phyloP scores from a whole-genome alignment of 2,888 invertebrate genomes.

The Stenchaetothrips biformis region DNA sequence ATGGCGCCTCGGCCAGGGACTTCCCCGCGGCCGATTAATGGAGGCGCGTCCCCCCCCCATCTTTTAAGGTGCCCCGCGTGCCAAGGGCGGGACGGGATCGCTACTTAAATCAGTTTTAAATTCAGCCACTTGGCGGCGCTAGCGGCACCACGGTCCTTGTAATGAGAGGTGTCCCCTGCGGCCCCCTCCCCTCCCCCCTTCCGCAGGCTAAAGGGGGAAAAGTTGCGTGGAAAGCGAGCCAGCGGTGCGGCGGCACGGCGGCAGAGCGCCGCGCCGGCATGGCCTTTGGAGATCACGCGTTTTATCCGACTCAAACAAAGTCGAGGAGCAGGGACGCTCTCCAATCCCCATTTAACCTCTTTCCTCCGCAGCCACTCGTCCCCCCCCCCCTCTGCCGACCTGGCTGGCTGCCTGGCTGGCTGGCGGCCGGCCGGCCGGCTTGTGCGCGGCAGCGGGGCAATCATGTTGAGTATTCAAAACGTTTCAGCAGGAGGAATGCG shows the following conservation, averaged over 20 bases:
- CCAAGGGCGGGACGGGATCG: not conserved
- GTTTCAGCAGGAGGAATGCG: no score
- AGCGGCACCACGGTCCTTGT: not conserved
- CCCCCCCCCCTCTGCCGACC: not conserved
- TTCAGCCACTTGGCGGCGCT: conserved; percentile 17
- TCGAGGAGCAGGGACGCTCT: not conserved
- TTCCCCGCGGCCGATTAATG: no score
- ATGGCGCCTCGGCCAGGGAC: no score
- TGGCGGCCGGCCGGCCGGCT: no score
- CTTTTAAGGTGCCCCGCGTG: no score
- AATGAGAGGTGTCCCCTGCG: not conserved
- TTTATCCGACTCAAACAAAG: conserved; percentile 10
- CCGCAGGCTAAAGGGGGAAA: not conserved
- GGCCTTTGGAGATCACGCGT: not conserved
- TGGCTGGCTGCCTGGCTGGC: not conserved
- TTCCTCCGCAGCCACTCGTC: not conserved
- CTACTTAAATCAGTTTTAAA: conserved; percentile 22
- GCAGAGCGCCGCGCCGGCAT: not conserved
- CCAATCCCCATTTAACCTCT: not conserved
- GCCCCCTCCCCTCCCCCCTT: no score
- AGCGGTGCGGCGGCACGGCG: not conserved
- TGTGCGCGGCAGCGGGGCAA: no score
- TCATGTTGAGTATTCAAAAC: no score
- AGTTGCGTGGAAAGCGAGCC: not conserved
- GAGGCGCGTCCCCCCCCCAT: no score